Base-by-base conservation (phyloP, 2,888 invertebrate genomes). In the Branchipolynoe longqiensis region DNA sequence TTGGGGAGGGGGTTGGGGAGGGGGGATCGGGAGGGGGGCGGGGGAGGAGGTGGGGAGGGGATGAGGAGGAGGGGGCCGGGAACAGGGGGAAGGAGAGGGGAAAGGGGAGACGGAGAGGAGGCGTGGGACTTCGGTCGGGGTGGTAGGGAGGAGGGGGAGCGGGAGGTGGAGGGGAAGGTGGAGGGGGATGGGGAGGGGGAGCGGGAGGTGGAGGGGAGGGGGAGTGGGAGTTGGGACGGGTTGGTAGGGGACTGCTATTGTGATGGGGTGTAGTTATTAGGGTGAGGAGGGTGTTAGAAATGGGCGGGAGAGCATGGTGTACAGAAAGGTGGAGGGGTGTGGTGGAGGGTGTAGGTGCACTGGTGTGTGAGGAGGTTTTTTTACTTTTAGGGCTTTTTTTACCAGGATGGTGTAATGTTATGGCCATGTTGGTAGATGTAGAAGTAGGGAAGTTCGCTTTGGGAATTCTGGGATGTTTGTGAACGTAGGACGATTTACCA, bases 1-100 rank as follows among this genome's bases (percentile, higher is more conserved):
- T 25, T 25, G n/a, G 56, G 56, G 56, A 56, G 56, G 56, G 56
- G 56, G 56, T n/a, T n/a, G n/a, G 62, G 25, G 59, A 12, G 59
- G n/a, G n/a, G 31, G 62, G 28, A 3, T 56, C 12, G n/a, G 2
- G 62, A 48, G 48, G 48, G 48, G 48, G 48, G 8, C 18, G 48
- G 48, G 48, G 48, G 48, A 18, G 48, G 18, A 12, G 48, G 48
- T 12, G 4, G 58, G 4, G 12, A 69, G 69, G 12, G 38, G 12
- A 18, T 36, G 22, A 36, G 38, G 69, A 38, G 38, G 69, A 14
- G 1, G 38, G 36, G 33, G 31, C 3, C n/a, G 31, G 4, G 25
- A 2, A 25, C 18, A 62, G 62, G 4, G 2, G 31, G 25, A 25
- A 28, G 31, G 18, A 31, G 25, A 18, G 4, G 31, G 28, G 14